A percentile compares a stretch with the other conserved stretches of the same genome.
phyloP scores from a whole-genome alignment of 1,140 invertebrate species.

The Drosophila melanogaster region Release_6_plus_ISO1_MT NT_033779.5:16273001-16273500 shows the following conservation, averaged over 20 bases:
- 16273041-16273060: constrained; percentile 6
- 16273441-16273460: not conserved
- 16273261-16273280: constrained; percentile 8
- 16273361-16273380: constrained; percentile 42
- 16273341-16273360: constrained; percentile 35
- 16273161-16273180: constrained; percentile 59
- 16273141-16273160: constrained; percentile 56
- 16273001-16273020: constrained; percentile 72
- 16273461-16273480: not conserved
- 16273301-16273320: constrained; percentile 38
- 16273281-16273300: constrained; percentile 49
- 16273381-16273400: constrained; percentile 18
- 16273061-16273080: not conserved
- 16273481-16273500: too few relatives aligned
- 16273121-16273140: constrained; percentile 33
- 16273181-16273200: constrained; percentile 36
- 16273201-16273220: constrained; percentile 80
- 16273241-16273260: constrained; percentile 19
- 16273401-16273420: not conserved
- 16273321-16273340: constrained; percentile 74
- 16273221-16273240: constrained; percentile 74
- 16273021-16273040: constrained; percentile 54
- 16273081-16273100: constrained; percentile 30
- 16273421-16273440: not conserved
- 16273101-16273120: constrained; percentile 12